Base-by-base conservation (phyloP, 2,797 vertebrate species). In the Chelidonichthys spinosus region DNA sequence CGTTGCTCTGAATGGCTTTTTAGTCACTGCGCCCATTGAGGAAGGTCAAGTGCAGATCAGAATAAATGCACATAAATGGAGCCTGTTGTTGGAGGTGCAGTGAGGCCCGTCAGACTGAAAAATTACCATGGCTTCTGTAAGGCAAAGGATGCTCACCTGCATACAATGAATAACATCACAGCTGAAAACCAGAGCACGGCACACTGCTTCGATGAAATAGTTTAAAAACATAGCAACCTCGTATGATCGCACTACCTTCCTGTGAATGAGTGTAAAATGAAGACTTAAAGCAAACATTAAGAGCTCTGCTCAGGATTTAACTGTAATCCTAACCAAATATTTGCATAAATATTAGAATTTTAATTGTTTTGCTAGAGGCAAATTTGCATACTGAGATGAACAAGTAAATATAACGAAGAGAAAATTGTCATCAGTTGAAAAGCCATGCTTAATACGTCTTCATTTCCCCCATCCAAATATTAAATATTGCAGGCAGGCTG, bases 31-130 rank as follows among this genome's bases (percentile, higher is more conserved):
- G 85, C 77, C 83, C 63, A 67, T 78, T 72, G 70, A 65, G 81
- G 88, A 93, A 93, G 92, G 91, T 93, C 91, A 87, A 87, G 80
- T 73, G 81, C 74, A 84, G 87, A 90, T 89, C 87, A 87, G 78
- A 90, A 85, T 47, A 54, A 86, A 85, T 71, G 87, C 84, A 80
- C 84, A 87, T 88, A 82, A 90, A 88, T 71, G 81, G 76, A 87
- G 82, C 55, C 66, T 68, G 87, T 85, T 86, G 89, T 78, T 80
- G 78, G 72, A 70, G 82, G 76, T 76, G 82, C 85, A 69, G 67
- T 17, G 76, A 60, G 74, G 74, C 73, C 79, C 75, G 72, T 86
- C 89, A 88, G 85, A 88, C 90, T 90, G 91, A 90, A 71, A 85
- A 86, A 92, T 89, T 84, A 90, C 84, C 80, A 78, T 76, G 69